A percentile compares a stretch with the other conserved stretches of the same genome.
These are phyloP conservation scores for Chlorocebus sabaeus DNA, from an alignment of 2,113 vertebrate species.

Conservation along the genomic window DNA sequence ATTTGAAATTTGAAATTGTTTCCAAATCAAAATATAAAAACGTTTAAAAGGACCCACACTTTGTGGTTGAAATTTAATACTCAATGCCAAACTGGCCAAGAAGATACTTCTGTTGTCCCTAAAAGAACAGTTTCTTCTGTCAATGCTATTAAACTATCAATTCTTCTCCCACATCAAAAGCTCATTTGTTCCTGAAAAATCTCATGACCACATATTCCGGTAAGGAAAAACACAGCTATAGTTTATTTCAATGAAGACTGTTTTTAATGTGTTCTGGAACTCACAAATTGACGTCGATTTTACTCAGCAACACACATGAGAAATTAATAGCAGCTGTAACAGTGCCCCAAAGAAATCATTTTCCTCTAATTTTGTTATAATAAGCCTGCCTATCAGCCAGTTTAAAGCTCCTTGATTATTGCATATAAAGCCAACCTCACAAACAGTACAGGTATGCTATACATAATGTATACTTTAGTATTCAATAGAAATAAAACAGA, in stretches of 20 bases:
- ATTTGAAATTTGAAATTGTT: background rate
- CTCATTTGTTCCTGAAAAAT: background rate
- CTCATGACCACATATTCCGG: background rate
- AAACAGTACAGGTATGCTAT: background rate
- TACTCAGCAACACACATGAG: background rate
- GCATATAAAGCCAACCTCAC: background rate
- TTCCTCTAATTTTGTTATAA: background rate
- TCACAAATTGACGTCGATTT: background rate
- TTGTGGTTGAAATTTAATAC: background rate
- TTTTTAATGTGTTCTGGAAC: background rate
- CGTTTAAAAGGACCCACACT: background rate
- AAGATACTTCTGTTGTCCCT: background rate
- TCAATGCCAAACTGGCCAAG: background rate
- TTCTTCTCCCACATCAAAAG: background rate
- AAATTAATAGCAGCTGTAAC: background rate
- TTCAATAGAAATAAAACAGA: background rate
- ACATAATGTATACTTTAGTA: background rate
- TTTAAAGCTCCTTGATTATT: background rate
- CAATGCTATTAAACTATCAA: background rate
- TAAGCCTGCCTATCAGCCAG: background rate
- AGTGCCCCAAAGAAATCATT: background rate
- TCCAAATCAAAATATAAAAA: background rate
- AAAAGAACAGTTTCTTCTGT: background rate
- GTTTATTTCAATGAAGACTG: background rate
- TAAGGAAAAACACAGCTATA: background rate